Percentiles rank a stretch among this genome's conserved stretches.
Conservation (phyloP, 2,888 invertebrate species). For the Hemicrepidius hirtus region DNA sequence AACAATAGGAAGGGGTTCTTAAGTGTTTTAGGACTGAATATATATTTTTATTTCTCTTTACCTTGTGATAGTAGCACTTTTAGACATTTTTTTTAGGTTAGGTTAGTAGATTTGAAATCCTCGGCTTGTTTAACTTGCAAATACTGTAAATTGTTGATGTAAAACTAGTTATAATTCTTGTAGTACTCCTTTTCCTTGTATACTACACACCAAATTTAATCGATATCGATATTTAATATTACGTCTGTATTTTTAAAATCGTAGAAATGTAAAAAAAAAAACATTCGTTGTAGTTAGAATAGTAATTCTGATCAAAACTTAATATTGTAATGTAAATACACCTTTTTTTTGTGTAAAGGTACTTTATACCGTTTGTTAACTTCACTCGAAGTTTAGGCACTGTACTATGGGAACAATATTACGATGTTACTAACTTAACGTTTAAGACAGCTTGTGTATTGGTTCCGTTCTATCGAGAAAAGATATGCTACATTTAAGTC, state of each 20-base stretch:
- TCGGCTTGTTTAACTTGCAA: neutral
- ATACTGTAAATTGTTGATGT: conserved; percentile 15
- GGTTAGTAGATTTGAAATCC: no score
- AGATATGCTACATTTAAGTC: neutral
- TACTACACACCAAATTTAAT: neutral
- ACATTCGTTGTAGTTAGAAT: no score
- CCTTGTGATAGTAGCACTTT: no score
- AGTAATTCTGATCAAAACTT: no score
- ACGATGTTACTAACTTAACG: neutral
- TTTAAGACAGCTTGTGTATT: neutral
- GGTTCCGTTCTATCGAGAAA: no score
- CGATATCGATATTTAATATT: no score
- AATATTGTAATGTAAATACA: conserved; percentile 9
- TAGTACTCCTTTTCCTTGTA: conserved; percentile 1
- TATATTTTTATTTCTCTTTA: no score
- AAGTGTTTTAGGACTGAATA: no score
- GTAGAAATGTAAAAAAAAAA: no score
- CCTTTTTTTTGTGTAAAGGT: neutral
- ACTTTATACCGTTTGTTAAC: neutral
- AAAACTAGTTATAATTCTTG: neutral
- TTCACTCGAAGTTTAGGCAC: neutral
- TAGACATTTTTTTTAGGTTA: no score
- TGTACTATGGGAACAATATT: conserved; percentile 22
- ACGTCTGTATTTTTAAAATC: no score
- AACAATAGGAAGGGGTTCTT: no score